These are phyloP conservation scores for Aplodontia rufa DNA, from an alignment of 2,113 vertebrate species.

Conservation along the genomic window DNA sequence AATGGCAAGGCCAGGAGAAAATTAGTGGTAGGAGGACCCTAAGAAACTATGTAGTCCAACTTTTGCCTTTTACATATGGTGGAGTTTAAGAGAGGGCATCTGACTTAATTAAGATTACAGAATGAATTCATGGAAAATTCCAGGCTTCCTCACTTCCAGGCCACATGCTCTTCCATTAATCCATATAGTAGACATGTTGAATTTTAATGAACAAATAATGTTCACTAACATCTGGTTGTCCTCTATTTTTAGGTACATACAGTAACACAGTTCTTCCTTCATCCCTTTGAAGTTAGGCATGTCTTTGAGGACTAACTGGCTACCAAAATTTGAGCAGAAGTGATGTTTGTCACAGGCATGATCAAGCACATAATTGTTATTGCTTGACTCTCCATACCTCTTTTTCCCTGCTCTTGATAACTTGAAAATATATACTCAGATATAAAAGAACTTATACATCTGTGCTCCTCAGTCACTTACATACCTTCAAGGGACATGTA, in stretches of 20 bases:
- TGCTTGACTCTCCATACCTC: not conserved
- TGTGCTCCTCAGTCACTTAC: not conserved
- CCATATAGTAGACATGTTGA: not conserved
- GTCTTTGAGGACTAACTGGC: not conserved
- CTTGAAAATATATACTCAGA: not conserved
- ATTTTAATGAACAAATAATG: not conserved
- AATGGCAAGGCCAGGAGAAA: not conserved
- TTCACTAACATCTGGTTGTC: not conserved
- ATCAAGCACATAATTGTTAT: not conserved
- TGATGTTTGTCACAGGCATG: not conserved
- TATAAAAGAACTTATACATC: not conserved
- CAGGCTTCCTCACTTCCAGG: not conserved
- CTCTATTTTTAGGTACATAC: not conserved
- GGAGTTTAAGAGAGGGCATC: not conserved
- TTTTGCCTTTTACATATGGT: not conserved
- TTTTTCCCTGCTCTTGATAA: not conserved
- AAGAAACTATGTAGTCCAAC: not conserved
- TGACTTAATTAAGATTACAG: not conserved
- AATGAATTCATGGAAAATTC: not conserved
- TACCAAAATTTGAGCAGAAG: not conserved
- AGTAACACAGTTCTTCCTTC: not conserved
- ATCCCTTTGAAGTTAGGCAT: not conserved
- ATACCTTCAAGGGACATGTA: not conserved
- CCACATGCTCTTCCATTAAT: not conserved
- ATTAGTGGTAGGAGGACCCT: not conserved